Base-by-base conservation (phyloP, 2,888 invertebrate species). In the Drosophila seclusa region DNA sequence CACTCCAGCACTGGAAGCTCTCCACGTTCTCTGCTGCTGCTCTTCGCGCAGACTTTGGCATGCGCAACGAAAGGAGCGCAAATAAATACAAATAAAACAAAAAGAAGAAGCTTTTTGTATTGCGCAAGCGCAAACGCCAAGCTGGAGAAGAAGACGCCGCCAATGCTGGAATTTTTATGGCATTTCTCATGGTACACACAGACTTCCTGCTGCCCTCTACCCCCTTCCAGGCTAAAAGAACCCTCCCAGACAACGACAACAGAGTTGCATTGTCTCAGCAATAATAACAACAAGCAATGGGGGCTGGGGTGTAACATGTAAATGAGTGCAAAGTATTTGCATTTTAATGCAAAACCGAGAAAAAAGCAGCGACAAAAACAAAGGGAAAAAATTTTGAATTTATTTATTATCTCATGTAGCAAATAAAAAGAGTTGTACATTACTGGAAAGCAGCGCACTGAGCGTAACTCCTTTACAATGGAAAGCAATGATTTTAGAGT, bases 251-350 rank as follows among this genome's bases (percentile, higher is more conserved):
- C 24, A 65, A 89, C n/a, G 67, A 87, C 86, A 87, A 87, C 88
- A 89, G 83, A 74, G 66, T 67, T 68, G 83, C 86, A 88, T 89
- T 90, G 84, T 90, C 71, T 83, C 61, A 65, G 48, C 32, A 77
- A 64, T 29, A 79, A 63, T 54, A 79, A 68, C 36, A 63, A 48
- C 38, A 34, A 21, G 18, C 38, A 55, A 49, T 13, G 32, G 40
- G 29, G 53, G 29, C 40, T 53, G 62, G 53, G 73, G 52, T 58
- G 84, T 74, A 79, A 79, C 85, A 87, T 85, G 85, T 89, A 89
- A 85, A 85, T 89, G 78, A 80, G 80, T 82, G 78, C 80, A 89
- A 80, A 80, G 67, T 70, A 83, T 84, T 83, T 78, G 76, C 80
- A 76, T 87, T 82, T 87, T 71, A 78, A 87, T 87, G 78, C 31